Percentiles rank a stretch among this genome's conserved stretches.
Evolutionary conservation across 1,140 invertebrate genomes (phyloP).

Genomic region (Ditylenchus dipsaci): DNA sequence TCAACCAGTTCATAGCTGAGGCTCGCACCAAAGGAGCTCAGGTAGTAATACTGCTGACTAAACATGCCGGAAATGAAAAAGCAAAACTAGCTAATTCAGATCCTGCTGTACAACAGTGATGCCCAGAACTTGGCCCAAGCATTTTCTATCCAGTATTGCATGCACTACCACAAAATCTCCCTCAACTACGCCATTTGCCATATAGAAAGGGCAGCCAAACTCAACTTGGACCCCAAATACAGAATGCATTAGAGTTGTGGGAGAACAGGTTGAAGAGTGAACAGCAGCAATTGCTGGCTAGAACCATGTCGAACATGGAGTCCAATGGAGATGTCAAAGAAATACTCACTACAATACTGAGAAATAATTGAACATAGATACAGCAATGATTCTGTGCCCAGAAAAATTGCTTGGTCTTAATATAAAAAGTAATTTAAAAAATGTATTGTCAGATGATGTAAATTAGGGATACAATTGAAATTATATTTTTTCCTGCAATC

Average conservation of each 20-base stretch:
- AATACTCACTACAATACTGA: too few species aligned
- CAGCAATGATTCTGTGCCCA: too few species aligned
- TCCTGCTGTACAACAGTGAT: background rate
- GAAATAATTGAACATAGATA: too few species aligned
- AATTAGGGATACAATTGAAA: too few species aligned
- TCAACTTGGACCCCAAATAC: background rate
- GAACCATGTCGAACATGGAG: too few species aligned
- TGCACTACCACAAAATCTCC: background rate
- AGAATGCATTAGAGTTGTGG: background rate
- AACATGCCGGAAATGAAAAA: background rate
- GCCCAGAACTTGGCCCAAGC: background rate
- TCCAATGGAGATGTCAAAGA: too few species aligned
- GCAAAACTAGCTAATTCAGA: background rate
- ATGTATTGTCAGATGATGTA: too few species aligned
- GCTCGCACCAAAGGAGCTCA: background rate
- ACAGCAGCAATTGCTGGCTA: too few species aligned
- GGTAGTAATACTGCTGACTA: background rate
- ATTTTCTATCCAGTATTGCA: background rate
- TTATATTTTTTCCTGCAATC: too few species aligned
- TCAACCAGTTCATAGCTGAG: background rate
- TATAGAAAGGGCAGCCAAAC: background rate
- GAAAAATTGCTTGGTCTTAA: too few species aligned
- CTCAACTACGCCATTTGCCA: background rate
- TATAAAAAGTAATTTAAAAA: too few species aligned
- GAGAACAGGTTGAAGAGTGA: background rate